Base-by-base conservation (phyloP, 1,140 invertebrate genomes). In the Sycophila sp. region DNA sequence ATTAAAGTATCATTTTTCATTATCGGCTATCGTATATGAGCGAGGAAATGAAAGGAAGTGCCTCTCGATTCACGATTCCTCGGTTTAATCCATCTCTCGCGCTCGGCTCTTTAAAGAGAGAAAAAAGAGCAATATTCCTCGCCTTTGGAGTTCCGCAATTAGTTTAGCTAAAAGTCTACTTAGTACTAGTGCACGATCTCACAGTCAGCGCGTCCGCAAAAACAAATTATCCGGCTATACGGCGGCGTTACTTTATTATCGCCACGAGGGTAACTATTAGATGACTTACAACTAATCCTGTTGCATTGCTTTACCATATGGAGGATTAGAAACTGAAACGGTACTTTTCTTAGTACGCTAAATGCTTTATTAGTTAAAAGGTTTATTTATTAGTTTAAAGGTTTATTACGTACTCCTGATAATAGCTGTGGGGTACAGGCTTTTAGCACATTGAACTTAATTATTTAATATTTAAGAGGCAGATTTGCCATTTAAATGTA, bases 351-450 rank as follows among this genome's bases (percentile, higher is more conserved):
- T 56, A 40, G 51, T 47, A 0, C 34, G 1, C 53, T 58, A 67
- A 67, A 36, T 38, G 26, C 65, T 67, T 59, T 47, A 67, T 67
- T 67, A 58, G 58, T 67, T 67, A n/a, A n/a, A n/a, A n/a, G n/a
- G n/a, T n/a, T n/a, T n/a, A n/a, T n/a, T n/a, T n/a, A n/a, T n/a
- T n/a, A n/a, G n/a, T n/a, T n/a, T n/a, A n/a, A n/a, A n/a, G n/a
- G n/a, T n/a, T n/a, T n/a, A n/a, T n/a, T n/a, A n/a, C n/a, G n/a
- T n/a, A n/a, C n/a, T n/a, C n/a, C n/a, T n/a, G n/a, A n/a, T n/a
- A n/a, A n/a, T n/a, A n/a, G n/a, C n/a, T n/a, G n/a, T n/a, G n/a
- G n/a, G n/a, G n/a, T n/a, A n/a, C n/a, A n/a, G n/a, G n/a, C n/a
- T n/a, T n/a, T n/a, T n/a, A n/a, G n/a, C n/a, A n/a, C n/a, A n/a